Percentiles rank a stretch among this genome's conserved stretches.
These are phyloP conservation scores for Neotoma lepida DNA, from an alignment of 2,113 vertebrate species.

Conservation along the genomic window DNA sequence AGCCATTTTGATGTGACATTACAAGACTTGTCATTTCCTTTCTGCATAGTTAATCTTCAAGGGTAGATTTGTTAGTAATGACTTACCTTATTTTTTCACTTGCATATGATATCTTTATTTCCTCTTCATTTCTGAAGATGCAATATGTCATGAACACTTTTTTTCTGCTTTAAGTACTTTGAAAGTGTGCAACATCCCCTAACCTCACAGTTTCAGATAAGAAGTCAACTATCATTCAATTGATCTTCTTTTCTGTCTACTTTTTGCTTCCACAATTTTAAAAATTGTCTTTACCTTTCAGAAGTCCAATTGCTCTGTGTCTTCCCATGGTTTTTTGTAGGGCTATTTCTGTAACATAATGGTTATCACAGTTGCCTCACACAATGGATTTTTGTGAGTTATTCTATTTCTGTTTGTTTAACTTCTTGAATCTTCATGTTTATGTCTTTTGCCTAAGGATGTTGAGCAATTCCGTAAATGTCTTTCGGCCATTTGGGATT, in stretches of 20 bases:
- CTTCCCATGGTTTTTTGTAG: slow-evolving; percentile 25
- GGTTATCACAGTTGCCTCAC: not conserved
- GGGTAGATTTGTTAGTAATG: not conserved
- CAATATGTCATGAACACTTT: not conserved
- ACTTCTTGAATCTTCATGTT: not conserved
- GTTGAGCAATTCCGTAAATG: no score
- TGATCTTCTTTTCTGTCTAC: not conserved
- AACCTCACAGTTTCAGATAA: not conserved
- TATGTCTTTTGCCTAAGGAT: slow-evolving; percentile 11
- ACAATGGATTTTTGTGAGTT: slow-evolving; percentile 1
- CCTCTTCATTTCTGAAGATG: not conserved
- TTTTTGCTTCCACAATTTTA: slow-evolving; percentile 10
- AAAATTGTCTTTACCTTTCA: slow-evolving; percentile 27
- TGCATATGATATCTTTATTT: slow-evolving; percentile 22
- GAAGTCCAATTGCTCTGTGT: slow-evolving; percentile 27
- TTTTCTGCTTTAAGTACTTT: slow-evolving; percentile 1
- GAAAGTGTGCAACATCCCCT: not conserved
- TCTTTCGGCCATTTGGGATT: no score
- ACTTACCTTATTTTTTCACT: not conserved
- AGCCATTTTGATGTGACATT: not conserved
- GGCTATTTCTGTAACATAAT: not conserved
- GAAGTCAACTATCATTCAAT: not conserved
- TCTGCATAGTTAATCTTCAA: slow-evolving; percentile 10
- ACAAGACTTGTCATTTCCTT: not conserved
- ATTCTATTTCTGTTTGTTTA: not conserved